These are phyloP conservation scores for Vanessa cardui DNA, from an alignment of 2,888 invertebrate species.

Conservation along the genomic window DNA sequence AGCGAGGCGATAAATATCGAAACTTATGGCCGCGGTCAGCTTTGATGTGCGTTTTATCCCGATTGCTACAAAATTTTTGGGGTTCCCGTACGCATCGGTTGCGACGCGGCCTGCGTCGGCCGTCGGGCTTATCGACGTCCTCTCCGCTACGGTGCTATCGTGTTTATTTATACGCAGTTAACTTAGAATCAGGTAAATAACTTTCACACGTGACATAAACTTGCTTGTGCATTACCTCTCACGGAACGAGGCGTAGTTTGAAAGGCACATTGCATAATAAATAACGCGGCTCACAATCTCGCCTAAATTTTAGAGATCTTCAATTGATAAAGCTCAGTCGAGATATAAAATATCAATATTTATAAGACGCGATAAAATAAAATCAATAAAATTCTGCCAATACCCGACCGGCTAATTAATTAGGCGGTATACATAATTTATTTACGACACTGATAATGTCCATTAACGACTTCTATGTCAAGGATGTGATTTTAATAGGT, in stretches of 20 bases:
- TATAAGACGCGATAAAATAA: slow-evolving; percentile 35
- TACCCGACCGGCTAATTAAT: slow-evolving; percentile 43
- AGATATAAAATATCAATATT: slow-evolving; percentile 51
- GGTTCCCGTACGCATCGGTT: slow-evolving; percentile 31
- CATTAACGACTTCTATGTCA: slow-evolving; percentile 44
- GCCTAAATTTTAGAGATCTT: slow-evolving; percentile 17
- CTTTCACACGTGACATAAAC: slow-evolving; percentile 37
- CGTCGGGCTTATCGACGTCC: slow-evolving; percentile 8
- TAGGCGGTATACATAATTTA: slow-evolving; percentile 46
- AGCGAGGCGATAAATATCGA: slow-evolving; percentile 71
- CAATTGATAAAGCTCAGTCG: slow-evolving; percentile 21
- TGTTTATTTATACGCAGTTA: slow-evolving; percentile 37
- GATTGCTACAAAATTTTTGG: slow-evolving; percentile 57
- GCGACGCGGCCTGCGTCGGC: slow-evolving; percentile 16
- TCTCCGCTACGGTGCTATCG: slow-evolving; percentile 24
- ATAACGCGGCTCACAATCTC: slow-evolving; percentile 5
- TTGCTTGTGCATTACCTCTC: slow-evolving; percentile 27
- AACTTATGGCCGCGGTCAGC: slow-evolving; percentile 75
- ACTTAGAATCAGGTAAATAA: slow-evolving; percentile 25
- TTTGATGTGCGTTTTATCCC: slow-evolving; percentile 66
- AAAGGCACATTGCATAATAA: slow-evolving; percentile 25
- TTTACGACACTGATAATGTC: slow-evolving; percentile 41
- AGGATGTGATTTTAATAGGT: slow-evolving; percentile 40
- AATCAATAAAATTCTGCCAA: slow-evolving; percentile 48
- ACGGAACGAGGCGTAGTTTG: slow-evolving; percentile 13